Conservation (phyloP, 2,888 invertebrate species). For the Drosophila mettleri region DNA sequence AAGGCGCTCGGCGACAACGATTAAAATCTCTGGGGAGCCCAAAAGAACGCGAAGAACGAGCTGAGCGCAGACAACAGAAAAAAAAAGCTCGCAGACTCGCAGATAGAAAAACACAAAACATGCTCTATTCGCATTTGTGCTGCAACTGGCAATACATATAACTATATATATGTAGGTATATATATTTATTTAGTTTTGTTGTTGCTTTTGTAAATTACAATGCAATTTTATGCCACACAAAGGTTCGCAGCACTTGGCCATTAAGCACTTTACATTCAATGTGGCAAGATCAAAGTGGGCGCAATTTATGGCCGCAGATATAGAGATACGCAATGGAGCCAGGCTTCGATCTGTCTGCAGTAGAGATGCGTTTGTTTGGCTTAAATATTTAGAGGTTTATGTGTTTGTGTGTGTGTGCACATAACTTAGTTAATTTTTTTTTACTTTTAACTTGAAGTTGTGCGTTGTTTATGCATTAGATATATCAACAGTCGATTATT, state of each 20-base stretch:
- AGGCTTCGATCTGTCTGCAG: constrained; percentile 14
- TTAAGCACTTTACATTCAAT: constrained; percentile 79
- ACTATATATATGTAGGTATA: constrained; percentile 16
- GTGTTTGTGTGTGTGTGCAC: not conserved
- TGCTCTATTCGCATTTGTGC: constrained; percentile 43
- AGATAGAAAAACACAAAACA: constrained; percentile 32
- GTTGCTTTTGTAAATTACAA: constrained; percentile 75
- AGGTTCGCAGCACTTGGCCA: constrained; percentile 64
- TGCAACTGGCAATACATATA: constrained; percentile 36
- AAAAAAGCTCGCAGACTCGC: constrained; percentile 16
- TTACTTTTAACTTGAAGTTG: not conserved
- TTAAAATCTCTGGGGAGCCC: constrained; percentile 77
- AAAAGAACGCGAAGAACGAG: constrained; percentile 50
- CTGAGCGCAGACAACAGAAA: constrained; percentile 24
- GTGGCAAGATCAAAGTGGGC: constrained; percentile 79
- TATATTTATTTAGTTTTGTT: constrained; percentile 21
- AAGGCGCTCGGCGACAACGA: constrained; percentile 80
- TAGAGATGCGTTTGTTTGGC: constrained; percentile 23
- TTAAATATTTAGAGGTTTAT: not conserved
- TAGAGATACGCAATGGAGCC: constrained; percentile 62
- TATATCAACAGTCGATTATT: not conserved
- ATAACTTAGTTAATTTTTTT: not conserved
- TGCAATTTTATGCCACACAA: constrained; percentile 79
- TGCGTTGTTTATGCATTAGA: not conserved
- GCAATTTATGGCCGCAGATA: constrained; percentile 78